phyloP scores from a whole-genome alignment of 2,888 invertebrate species.

The Conistra vaccinii region DNA sequence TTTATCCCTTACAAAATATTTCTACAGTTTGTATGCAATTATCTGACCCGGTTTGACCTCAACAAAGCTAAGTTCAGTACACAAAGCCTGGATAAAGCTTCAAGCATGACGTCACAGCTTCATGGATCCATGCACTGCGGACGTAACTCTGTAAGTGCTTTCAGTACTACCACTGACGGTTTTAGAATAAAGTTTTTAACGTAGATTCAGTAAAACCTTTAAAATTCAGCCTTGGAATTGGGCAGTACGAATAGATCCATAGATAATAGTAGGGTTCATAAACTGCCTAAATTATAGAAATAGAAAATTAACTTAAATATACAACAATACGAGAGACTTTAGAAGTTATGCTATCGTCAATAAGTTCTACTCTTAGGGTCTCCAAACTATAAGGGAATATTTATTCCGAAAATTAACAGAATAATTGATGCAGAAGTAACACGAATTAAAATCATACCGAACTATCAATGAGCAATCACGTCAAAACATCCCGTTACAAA shows the following conservation, averaged over 20 bases:
- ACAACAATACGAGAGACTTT: not conserved
- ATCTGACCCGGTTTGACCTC: constrained; percentile 3
- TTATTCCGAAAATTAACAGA: not conserved
- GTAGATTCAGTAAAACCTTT: not conserved
- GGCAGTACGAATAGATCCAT: not conserved
- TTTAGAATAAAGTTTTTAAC: not conserved
- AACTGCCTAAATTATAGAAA: not conserved
- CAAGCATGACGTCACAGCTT: constrained; percentile 35
- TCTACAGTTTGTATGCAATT: not conserved
- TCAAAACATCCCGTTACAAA: constrained; percentile 43
- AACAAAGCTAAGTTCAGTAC: constrained; percentile 28
- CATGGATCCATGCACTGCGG: not conserved
- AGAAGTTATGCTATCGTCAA: not conserved
- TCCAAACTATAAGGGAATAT: not conserved
- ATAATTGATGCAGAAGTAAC: constrained; percentile 39
- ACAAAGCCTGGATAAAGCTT: constrained; percentile 37
- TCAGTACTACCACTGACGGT: not conserved
- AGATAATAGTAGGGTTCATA: not conserved
- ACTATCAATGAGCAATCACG: constrained; percentile 21
- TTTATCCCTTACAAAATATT: not conserved
- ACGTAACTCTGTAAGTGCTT: constrained; percentile 9
- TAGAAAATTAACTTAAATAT: not conserved
- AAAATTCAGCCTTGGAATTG: not conserved
- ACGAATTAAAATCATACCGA: constrained; percentile 35
- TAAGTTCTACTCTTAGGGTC: not conserved